Percentiles rank a stretch among this genome's conserved stretches.
These are phyloP conservation scores for Lepidothrix coronata DNA, from an alignment of 2,113 vertebrate genomes.

Conservation along the genomic window DNA sequence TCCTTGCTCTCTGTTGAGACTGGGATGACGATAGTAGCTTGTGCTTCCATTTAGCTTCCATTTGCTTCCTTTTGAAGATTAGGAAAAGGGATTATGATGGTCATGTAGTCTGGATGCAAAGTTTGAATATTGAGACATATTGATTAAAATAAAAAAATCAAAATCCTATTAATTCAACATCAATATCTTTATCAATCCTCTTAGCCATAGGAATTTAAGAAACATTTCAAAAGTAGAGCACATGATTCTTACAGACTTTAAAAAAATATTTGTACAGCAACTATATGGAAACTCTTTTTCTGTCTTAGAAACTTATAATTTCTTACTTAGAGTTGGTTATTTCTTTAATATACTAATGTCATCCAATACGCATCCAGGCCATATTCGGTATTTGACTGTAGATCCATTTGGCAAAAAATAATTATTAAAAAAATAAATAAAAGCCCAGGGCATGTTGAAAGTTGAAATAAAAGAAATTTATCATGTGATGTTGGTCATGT, in stretches of 20 bases:
- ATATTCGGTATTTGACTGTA: not conserved
- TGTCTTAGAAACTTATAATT: not conserved
- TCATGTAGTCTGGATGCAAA: not conserved
- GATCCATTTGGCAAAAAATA: not conserved
- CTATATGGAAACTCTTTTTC: not conserved
- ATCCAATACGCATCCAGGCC: not conserved
- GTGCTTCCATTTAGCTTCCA: not conserved
- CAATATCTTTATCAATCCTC: not conserved
- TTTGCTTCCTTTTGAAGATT: not conserved
- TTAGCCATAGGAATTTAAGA: not conserved
- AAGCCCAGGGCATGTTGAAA: not conserved
- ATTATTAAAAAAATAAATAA: not conserved
- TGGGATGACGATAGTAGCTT: not conserved
- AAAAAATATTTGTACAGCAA: not conserved
- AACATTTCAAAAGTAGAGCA: not conserved
- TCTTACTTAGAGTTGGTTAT: not conserved
- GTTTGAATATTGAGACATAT: not conserved
- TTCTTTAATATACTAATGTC: not conserved
- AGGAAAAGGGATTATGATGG: not conserved
- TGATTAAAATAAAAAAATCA: not conserved
- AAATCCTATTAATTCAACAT: not conserved
- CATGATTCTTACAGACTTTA: not conserved
- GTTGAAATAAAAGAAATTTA: not conserved
- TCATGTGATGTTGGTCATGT: not conserved
- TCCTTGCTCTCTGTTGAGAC: not conserved